phyloP scores from a whole-genome alignment of 2,797 vertebrate genomes.

The Alcedo quadribrachys region DNA sequence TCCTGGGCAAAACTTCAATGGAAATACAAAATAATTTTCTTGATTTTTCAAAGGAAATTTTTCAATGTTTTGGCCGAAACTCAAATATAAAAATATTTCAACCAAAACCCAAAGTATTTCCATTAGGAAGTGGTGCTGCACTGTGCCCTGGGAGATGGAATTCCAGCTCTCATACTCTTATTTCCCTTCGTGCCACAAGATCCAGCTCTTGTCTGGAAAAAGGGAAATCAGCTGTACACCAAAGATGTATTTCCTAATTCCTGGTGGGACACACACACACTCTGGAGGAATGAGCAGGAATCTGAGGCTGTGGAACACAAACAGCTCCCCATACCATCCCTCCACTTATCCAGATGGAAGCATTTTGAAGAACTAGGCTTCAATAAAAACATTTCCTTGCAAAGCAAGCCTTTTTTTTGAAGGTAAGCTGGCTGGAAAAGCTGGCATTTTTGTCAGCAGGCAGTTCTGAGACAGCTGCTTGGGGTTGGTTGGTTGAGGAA shows the following conservation, averaged over 20 bases:
- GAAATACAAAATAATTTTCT: conserved; percentile 53
- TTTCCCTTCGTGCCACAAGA: conserved; percentile 17
- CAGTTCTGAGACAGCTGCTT: conserved; percentile 30
- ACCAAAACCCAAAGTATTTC: conserved; percentile 41
- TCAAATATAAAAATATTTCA: conserved; percentile 54
- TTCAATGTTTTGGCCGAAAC: conserved; percentile 33
- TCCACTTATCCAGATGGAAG: conserved; percentile 26
- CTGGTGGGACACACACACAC: background rate
- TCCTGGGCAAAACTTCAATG: conserved; percentile 59
- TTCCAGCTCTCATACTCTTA: background rate
- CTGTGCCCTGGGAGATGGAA: background rate
- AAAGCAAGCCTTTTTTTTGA: conserved; percentile 37
- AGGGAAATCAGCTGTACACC: background rate
- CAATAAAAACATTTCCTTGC: conserved; percentile 16
- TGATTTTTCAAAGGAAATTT: conserved; percentile 54
- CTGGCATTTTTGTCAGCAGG: conserved; percentile 55
- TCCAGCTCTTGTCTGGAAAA: background rate
- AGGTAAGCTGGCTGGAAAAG: conserved; percentile 56
- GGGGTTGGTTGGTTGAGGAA: conserved; percentile 15
- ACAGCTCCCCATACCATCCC: background rate
- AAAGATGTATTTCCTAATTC: background rate
- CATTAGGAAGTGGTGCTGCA: conserved; percentile 43
- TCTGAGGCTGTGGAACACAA: background rate
- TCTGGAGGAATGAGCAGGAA: background rate
- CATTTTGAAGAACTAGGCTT: background rate